Percentiles rank a stretch among this genome's conserved stretches.
Evolutionary conservation across 2,888 invertebrate genomes (phyloP).

Genomic region (Melinaea menophilus): DNA sequence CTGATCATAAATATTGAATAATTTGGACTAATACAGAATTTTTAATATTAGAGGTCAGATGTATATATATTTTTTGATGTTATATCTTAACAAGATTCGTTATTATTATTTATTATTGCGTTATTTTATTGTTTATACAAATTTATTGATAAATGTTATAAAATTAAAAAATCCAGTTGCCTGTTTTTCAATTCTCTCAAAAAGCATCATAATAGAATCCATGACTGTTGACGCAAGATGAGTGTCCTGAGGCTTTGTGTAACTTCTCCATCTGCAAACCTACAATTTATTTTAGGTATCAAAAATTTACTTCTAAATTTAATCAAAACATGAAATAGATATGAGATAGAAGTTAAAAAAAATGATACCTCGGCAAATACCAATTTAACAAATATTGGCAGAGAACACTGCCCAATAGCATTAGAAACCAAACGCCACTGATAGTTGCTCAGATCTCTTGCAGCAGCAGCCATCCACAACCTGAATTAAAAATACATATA

Average conservation of each 20-base stretch:
- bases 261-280: slow-evolving; percentile 97
- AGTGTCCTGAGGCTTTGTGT: slow-evolving; percentile 95
- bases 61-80: too few species aligned
- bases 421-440: slow-evolving; percentile 97
- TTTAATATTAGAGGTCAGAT: too few species aligned
- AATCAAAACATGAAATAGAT: not conserved
- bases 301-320: not conserved
- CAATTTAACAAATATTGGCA: slow-evolving; percentile 97
- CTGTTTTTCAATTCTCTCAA: slow-evolving; percentile 96
- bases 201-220: slow-evolving; percentile 98
- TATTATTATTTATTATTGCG: too few species aligned
- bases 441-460: slow-evolving; percentile 92
- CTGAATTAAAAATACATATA: slow-evolving; percentile 57
- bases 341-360: not conserved
- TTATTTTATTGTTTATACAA: not conserved
- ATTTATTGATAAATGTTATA: not conserved
- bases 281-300: slow-evolving; percentile 30
- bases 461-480: slow-evolving; percentile 95
- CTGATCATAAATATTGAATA: too few species aligned
- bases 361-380: slow-evolving; percentile 91
- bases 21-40: too few species aligned
- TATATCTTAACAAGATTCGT: too few species aligned
- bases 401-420: slow-evolving; percentile 93
- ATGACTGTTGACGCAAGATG: slow-evolving; percentile 95
- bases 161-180: slow-evolving; percentile 44